Conservation (phyloP, 1,140 invertebrate genomes). For the Heliconius nattereri region DNA sequence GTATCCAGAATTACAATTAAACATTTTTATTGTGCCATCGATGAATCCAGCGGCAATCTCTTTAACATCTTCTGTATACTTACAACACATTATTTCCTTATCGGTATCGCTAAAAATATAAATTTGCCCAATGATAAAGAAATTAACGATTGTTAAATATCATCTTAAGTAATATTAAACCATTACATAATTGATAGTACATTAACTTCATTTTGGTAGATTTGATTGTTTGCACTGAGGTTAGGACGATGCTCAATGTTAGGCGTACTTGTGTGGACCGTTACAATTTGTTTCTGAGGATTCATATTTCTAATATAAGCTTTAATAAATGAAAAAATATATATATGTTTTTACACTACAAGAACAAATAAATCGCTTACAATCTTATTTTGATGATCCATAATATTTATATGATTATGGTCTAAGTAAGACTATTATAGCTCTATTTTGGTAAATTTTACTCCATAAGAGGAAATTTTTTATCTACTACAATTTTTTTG, state of each 20-base stretch:
- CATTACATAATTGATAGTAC: slow-evolving; percentile 69
- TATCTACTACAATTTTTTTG: neutral
- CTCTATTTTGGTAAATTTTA: neutral
- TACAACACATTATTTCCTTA: slow-evolving; percentile 81
- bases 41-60: slow-evolving; percentile 81
- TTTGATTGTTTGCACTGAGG: slow-evolving; percentile 62
- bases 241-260: slow-evolving; percentile 53
- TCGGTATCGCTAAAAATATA: slow-evolving; percentile 25
- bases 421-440: neutral
- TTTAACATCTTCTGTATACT: slow-evolving; percentile 83
- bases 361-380: neutral
- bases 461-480: neutral
- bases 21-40: slow-evolving; percentile 81
- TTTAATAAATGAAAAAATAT: slow-evolving; percentile 56
- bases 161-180: slow-evolving; percentile 6
- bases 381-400: neutral
- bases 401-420: neutral
- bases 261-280: slow-evolving; percentile 67
- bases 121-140: slow-evolving; percentile 14
- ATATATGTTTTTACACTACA: neutral
- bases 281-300: slow-evolving; percentile 63
- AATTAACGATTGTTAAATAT: slow-evolving; percentile 20
- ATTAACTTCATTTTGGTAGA: slow-evolving; percentile 69
- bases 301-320: slow-evolving; percentile 49
- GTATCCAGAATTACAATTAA: slow-evolving; percentile 72